Evolutionary conservation across 1,140 invertebrate species (phyloP), one percentile per base, ranked within the genome.

Genomic region (Saxidomus purpurata): DNA sequence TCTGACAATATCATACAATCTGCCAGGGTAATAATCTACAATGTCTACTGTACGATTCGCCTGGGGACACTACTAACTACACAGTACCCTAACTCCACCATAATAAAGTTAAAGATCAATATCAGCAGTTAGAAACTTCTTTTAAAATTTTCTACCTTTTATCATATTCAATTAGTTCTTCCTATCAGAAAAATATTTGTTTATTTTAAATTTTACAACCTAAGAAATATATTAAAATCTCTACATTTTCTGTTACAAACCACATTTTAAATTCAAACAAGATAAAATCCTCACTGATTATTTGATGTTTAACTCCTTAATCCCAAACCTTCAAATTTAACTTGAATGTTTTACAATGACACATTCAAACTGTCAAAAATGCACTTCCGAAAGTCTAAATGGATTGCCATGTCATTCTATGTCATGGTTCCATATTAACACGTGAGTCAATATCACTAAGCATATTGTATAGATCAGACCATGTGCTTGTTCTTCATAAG

Each of bases 1-100:
- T 63, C n/a, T 28, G 59, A 71, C 34, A 71, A 28, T 71, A 71
- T 71, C 67, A 36, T 71, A 71, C 3, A 71, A 63, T 71, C 67
- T 6, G 67, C 67, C 17, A 36, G 34, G 8, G 22, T 40, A 38
- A 38, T 71, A 71, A 22, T 71, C 67, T 71, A 71, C 67, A 25
- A 63, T 25, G 6, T n/a, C n/a, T 63, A 63, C 25, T 11, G 25
- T 38, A 40, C 25, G 13, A 28, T 71, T 22, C 6, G 36, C 67
- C 36, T 71, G 11, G 67, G 67, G 59, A 63, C 28, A 63, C 25
- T 43, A 43, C 43, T 8, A 8, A 43, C 4, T 43, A 43, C 43
- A 43, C 15, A 15, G 43, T 43, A 43, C 43, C 43, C 4, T 43
- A 43, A 43, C 43, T 8, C 15, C n/a, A 43, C 4, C 43, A 43